These are phyloP conservation scores for Cacoxenus indagator DNA, from an alignment of 2,888 invertebrate species.

Conservation along the genomic window DNA sequence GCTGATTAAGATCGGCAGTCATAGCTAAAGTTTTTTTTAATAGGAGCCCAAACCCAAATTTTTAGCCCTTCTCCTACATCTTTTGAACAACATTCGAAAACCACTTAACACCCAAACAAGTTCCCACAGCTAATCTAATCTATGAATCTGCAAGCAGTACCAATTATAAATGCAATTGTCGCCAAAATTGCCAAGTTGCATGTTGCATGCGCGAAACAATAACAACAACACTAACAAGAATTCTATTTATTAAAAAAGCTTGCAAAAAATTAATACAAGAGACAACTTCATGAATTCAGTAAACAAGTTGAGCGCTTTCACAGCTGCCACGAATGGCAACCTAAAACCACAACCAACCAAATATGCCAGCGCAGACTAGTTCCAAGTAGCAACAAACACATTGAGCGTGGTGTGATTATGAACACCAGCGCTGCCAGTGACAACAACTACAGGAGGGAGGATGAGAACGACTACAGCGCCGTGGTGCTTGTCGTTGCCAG, in stretches of 20 bases:
- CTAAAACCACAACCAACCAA: slow-evolving; percentile 31
- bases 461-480: too few species aligned
- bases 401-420: slow-evolving; percentile 24
- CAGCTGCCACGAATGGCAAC: slow-evolving; percentile 24
- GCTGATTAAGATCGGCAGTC: too few species aligned
- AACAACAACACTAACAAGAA: neutral
- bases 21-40: too few species aligned
- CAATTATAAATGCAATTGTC: slow-evolving; percentile 24
- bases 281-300: slow-evolving; percentile 56
- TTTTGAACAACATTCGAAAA: neutral
- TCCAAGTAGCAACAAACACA: slow-evolving; percentile 18
- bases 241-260: neutral
- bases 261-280: slow-evolving; percentile 1
- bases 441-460: slow-evolving; percentile 31
- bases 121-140: slow-evolving; percentile 52
- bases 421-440: slow-evolving; percentile 25
- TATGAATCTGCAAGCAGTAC: slow-evolving; percentile 53
- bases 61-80: neutral
- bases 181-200: slow-evolving; percentile 6
- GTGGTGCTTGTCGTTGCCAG: too few species aligned
- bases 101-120: slow-evolving; percentile 27
- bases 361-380: neutral
- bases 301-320: slow-evolving; percentile 10
- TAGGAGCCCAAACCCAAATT: too few species aligned
- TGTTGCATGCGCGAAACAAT: neutral